Evolutionary conservation across 2,888 invertebrate genomes (phyloP).

Genomic region (Stenodera caucasica): DNA sequence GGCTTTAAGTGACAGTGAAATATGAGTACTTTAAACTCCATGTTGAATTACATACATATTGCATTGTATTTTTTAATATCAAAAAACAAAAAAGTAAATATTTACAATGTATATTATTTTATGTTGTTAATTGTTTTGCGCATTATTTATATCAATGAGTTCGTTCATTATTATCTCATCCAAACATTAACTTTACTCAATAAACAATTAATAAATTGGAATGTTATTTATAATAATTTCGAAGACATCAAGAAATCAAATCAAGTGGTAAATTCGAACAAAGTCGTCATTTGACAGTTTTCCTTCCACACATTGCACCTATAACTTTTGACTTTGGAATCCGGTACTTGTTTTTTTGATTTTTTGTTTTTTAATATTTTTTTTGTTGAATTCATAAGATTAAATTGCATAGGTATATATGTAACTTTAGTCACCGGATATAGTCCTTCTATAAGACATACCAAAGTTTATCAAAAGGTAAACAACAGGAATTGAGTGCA

Average conservation of each 20-base stretch:
- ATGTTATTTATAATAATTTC: conserved; percentile 3
- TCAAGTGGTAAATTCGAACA: conserved; percentile 24
- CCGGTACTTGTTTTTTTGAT: background rate
- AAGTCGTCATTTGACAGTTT: conserved; percentile 25
- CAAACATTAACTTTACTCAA: conserved; percentile 29
- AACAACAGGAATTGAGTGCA: conserved; percentile 31
- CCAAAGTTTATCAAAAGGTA: conserved; percentile 26
- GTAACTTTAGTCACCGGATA: conserved; percentile 1
- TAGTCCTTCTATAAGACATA: background rate
- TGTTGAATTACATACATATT: conserved; percentile 31
- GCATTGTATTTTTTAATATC: conserved; percentile 11
- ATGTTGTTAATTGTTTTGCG: conserved; percentile 35
- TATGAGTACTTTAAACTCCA: conserved; percentile 39
- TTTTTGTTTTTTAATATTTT: background rate
- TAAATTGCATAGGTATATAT: background rate
- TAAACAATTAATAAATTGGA: background rate
- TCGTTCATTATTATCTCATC: conserved; percentile 27
- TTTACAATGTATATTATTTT: conserved; percentile 34
- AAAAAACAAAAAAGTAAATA: conserved; percentile 27
- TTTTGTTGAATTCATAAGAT: conserved; percentile 10
- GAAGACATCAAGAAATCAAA: conserved; percentile 21
- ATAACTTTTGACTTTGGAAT: conserved; percentile 2
- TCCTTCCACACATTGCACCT: conserved; percentile 28
- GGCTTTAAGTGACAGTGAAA: conserved; percentile 37
- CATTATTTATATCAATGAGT: conserved; percentile 32